Evolutionary conservation across 2,113 vertebrate species (phyloP).

Genomic region (Oostethus manadensis): DNA sequence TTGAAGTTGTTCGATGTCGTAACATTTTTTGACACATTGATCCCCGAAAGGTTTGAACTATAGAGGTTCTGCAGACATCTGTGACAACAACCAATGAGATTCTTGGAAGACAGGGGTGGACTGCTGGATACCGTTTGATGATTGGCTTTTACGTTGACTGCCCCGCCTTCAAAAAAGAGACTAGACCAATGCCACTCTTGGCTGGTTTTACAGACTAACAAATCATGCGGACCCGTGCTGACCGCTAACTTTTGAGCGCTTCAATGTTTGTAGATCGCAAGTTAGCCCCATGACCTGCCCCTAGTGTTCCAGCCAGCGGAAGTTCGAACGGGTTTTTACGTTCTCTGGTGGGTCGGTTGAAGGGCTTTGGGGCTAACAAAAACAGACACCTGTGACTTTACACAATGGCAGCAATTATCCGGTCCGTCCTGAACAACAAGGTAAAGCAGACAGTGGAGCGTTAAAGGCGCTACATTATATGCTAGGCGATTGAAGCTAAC

Average conservation of each 20-base stretch:
- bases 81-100: slow-evolving; percentile 39
- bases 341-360: slow-evolving; percentile 30
- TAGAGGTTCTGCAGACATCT: not conserved
- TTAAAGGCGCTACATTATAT: not conserved
- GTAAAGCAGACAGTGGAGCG: slow-evolving; percentile 11
- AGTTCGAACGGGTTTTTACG: slow-evolving; percentile 9
- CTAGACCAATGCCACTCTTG: not conserved
- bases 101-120: slow-evolving; percentile 30
- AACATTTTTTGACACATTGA: not conserved
- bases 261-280: slow-evolving; percentile 15
- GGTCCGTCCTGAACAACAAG: slow-evolving; percentile 45
- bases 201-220: slow-evolving; percentile 20
- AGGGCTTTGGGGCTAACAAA: slow-evolving; percentile 29
- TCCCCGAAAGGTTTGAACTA: not conserved
- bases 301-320: slow-evolving; percentile 1
- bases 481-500: slow-evolving; percentile 19
- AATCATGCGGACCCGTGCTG: rapidly evolving
- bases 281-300: not conserved
- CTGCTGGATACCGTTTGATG: not conserved
- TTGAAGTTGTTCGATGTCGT: rapidly evolving
- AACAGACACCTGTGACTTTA: not conserved
- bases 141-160: slow-evolving; percentile 36
- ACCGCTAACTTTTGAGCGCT: rapidly evolving
- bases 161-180: slow-evolving; percentile 22
- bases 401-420: slow-evolving; percentile 57